A percentile compares a stretch with the other conserved stretches of the same genome.
These are phyloP conservation scores for Trididemnum clinides DNA, from an alignment of 23 tunicate species.

Conservation along the genomic window DNA sequence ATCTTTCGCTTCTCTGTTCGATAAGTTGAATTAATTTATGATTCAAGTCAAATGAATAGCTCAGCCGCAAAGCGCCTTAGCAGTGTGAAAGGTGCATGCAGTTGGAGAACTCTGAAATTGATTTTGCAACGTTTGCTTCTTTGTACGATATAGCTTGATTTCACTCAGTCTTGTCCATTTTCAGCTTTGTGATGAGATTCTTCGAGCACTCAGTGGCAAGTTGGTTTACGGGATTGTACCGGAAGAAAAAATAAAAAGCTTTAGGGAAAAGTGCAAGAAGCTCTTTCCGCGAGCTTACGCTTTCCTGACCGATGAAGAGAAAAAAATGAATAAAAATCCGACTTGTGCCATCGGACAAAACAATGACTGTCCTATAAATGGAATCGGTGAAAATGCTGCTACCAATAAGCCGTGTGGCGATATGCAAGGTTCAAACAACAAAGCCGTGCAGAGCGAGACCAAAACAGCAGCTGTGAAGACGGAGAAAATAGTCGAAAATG, in stretches of 20 bases:
- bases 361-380: neutral
- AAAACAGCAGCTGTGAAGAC: neutral
- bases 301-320: neutral
- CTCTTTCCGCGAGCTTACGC: conserved; percentile 41
- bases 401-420: neutral
- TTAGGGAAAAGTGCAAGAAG: conserved; percentile 30
- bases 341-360: neutral
- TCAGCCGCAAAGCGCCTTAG: too few species aligned
- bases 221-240: conserved; percentile 20
- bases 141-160: too few species aligned
- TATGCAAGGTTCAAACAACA: neutral
- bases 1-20: too few species aligned
- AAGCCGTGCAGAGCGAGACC: too few species aligned
- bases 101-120: too few species aligned
- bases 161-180: too few species aligned
- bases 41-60: too few species aligned
- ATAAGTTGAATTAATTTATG: too few species aligned
- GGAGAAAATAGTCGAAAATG: neutral
- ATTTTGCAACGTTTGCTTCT: too few species aligned
- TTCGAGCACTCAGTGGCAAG: conserved; percentile 13
- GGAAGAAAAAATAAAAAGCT: neutral
- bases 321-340: neutral
- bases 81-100: too few species aligned
- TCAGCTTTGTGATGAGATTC: conserved; percentile 44
- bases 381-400: neutral